phyloP scores from a whole-genome alignment of 2,797 vertebrate species.

The Etheostoma nigrum region DNA sequence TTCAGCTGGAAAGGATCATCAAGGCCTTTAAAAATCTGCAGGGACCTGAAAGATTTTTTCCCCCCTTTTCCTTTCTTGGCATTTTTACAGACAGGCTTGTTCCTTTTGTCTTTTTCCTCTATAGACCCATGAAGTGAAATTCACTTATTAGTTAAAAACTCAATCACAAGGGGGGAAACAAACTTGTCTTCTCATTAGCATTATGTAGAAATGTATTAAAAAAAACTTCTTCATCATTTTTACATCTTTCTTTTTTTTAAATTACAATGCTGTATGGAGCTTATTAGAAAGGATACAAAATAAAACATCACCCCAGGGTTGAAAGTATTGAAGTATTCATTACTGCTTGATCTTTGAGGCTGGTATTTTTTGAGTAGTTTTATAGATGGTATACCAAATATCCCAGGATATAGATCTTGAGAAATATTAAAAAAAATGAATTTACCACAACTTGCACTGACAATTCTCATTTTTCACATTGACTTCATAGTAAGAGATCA shows the following conservation, averaged over 20 bases:
- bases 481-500: constrained; percentile 54
- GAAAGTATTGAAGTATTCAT: constrained; percentile 33
- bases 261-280: constrained; percentile 27
- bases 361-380: constrained; percentile 42
- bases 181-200: constrained; percentile 12
- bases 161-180: constrained; percentile 39
- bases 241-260: constrained; percentile 6
- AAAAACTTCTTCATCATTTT: not conserved
- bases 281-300: constrained; percentile 34
- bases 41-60: constrained; percentile 54
- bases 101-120: constrained; percentile 29
- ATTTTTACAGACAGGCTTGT: constrained; percentile 49
- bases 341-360: constrained; percentile 36
- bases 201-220: constrained; percentile 14
- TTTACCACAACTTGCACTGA: constrained; percentile 42
- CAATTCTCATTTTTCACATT: constrained; percentile 61
- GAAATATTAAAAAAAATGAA: constrained; percentile 65
- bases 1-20: constrained; percentile 76
- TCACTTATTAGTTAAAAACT: constrained; percentile 44
- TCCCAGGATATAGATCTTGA: constrained; percentile 52
- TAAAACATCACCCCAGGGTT: constrained; percentile 17
- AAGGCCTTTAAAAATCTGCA: constrained; percentile 74
- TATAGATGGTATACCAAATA: constrained; percentile 45
- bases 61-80: constrained; percentile 9
- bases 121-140: constrained; percentile 38